Evolutionary conservation across 2,113 vertebrate species (phyloP), one percentile per base, ranked within the genome.

Genomic region (Haemorhous mexicanus): DNA sequence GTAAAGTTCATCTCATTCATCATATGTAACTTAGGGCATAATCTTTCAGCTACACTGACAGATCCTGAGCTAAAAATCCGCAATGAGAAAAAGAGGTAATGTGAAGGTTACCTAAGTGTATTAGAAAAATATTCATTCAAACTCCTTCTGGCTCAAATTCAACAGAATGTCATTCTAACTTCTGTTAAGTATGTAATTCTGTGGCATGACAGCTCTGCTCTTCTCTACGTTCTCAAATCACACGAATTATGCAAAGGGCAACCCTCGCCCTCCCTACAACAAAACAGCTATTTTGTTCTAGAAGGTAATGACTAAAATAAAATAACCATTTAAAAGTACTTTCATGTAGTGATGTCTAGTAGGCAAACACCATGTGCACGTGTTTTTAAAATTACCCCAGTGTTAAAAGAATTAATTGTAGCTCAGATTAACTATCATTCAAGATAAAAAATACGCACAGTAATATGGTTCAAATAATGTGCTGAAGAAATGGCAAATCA

Each of bases 401-500:
- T 17, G 63, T 88, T 81, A 85, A 73, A 93, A 95, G 53, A 86
- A 95, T 92, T 96, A 93, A 92, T 76, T 82, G 47, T 61, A 63
- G 39, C 41, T 93, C 63, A 78, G 85, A 90, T 87, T 80, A 86
- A 84, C 85, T 89, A 95, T 93, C 52, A 75, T 39, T 90, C 83
- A 84, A 81, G 84, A 88, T n/a, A 63, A 94, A 93, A 95, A 77
- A 74, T 90, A 91, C 0, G 3, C 17, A 3, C 74, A 67, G 56
- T 75, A 92, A 92, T 61, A 95, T 44, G 73, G 66, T 92, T 96
- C 93, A 93, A 94, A 95, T 92, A 77, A 95, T 43, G 69, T 64
- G 85, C 72, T 52, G 83, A 90, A 96, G 76, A 94, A 96, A 94
- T 11, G 39, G 92, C 76, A 96, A 95, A 93, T 94, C 56, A 9